Conservation (phyloP, 2,113 vertebrate species). For the Tauraco erythrolophus region DNA sequence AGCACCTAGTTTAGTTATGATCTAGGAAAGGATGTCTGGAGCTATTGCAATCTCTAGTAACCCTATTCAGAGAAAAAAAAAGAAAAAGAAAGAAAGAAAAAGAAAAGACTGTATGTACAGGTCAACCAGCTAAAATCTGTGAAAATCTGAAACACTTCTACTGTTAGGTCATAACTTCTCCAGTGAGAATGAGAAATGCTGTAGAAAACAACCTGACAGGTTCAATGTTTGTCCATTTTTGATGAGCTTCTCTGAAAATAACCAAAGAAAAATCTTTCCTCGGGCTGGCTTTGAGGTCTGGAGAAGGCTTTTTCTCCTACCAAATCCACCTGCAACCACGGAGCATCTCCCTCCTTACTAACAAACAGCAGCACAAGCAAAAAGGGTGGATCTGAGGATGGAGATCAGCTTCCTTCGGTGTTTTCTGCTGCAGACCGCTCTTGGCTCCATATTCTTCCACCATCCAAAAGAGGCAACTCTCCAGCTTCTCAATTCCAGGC, state of each 20-base stretch:
- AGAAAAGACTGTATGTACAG: accelerated
- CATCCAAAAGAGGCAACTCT: not conserved
- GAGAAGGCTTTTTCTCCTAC: not conserved
- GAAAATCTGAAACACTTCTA: not conserved
- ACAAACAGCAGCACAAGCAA: not conserved
- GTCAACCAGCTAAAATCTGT: not conserved
- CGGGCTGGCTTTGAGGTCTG: not conserved
- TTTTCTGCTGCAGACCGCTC: not conserved
- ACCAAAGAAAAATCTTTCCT: not conserved
- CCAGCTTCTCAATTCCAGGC: not conserved
- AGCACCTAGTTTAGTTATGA: not conserved
- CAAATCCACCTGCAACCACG: not conserved
- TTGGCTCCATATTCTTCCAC: not conserved
- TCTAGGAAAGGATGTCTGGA: not conserved
- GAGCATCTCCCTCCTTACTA: not conserved
- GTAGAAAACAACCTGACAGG: not conserved
- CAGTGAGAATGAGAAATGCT: not conserved
- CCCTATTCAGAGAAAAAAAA: not conserved
- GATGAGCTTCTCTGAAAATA: not conserved
- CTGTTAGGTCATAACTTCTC: not conserved
- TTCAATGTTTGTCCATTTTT: not conserved
- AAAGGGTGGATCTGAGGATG: not conserved
- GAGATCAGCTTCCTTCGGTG: not conserved
- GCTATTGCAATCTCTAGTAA: not conserved
- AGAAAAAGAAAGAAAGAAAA: not conserved